Conservation (phyloP, 1,140 invertebrate genomes). For the Rhagoletis zephyria region DNA sequence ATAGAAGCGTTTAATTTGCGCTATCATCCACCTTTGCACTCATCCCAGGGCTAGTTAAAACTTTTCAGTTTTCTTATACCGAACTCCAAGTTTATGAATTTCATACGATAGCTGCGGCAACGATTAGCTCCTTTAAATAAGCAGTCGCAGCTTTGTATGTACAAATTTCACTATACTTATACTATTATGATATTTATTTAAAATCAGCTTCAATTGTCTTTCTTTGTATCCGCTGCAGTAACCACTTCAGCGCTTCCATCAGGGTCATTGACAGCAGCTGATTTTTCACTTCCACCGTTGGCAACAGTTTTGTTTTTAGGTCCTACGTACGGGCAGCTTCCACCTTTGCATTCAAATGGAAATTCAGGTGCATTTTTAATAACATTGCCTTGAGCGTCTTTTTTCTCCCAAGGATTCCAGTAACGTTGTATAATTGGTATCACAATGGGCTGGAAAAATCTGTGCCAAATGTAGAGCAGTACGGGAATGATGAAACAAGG, state of each 20-base stretch:
- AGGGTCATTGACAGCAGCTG: constrained; percentile 7
- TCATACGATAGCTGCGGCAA: too few relatives aligned
- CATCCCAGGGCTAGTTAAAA: too few relatives aligned
- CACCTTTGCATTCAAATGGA: constrained; percentile 77
- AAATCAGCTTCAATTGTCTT: constrained; percentile 3
- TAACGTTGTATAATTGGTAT: constrained; percentile 80
- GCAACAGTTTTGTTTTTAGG: constrained; percentile 58
- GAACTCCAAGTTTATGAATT: too few relatives aligned
- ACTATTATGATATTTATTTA: background rate
- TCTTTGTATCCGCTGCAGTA: constrained; percentile 16
- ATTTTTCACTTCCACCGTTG: constrained; percentile 16
- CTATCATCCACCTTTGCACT: too few relatives aligned
- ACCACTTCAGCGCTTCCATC: background rate
- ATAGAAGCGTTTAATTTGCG: too few relatives aligned
- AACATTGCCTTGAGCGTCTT: constrained; percentile 76
- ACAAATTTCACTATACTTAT: too few relatives aligned
- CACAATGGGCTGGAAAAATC: constrained; percentile 82
- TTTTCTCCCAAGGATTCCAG: constrained; percentile 84
- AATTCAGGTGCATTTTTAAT: constrained; percentile 74
- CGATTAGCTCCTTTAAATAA: too few relatives aligned
- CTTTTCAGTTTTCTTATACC: too few relatives aligned
- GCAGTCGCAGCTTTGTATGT: too few relatives aligned
- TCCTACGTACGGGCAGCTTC: constrained; percentile 67
- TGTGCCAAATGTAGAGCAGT: constrained; percentile 83
- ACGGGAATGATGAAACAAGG: constrained; percentile 85